phyloP scores from a whole-genome alignment of 1,140 invertebrate genomes.

The Melanaphis sacchari region DNA sequence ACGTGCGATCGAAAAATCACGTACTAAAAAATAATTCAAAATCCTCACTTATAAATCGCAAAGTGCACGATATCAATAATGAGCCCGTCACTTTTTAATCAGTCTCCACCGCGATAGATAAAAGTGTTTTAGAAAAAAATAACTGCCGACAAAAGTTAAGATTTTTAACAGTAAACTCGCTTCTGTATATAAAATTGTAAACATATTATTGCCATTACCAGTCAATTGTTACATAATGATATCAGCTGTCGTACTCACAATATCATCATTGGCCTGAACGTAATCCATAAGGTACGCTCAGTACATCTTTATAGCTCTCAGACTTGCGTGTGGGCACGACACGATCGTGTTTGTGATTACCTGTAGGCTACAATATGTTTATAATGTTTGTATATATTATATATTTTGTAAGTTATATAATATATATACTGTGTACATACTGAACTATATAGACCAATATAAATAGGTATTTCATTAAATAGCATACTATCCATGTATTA shows the following conservation, averaged over 20 bases:
- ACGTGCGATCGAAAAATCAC: too few relatives aligned
- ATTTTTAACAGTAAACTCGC: background rate
- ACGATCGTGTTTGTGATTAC: background rate
- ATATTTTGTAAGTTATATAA: too few relatives aligned
- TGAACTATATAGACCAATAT: too few relatives aligned
- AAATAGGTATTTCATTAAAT: background rate
- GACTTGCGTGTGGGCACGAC: background rate
- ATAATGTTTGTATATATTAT: background rate
- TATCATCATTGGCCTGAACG: background rate
- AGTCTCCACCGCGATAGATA: too few relatives aligned
- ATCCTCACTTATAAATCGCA: too few relatives aligned
- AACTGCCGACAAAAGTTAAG: too few relatives aligned
- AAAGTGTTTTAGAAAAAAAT: too few relatives aligned
- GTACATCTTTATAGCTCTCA: background rate
- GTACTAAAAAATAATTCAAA: too few relatives aligned
- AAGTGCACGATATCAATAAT: too few relatives aligned
- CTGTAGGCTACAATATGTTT: background rate
- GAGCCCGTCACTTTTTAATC: too few relatives aligned
- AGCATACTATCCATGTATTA: background rate
- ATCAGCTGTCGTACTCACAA: background rate
- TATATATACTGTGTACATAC: too few relatives aligned
- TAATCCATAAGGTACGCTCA: background rate
- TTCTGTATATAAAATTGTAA: background rate
- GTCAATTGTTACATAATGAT: background rate
- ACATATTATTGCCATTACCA: background rate